These are phyloP conservation scores for Heterotilapia buettikoferi DNA, from an alignment of 2,113 vertebrate genomes.

Conservation along the genomic window DNA sequence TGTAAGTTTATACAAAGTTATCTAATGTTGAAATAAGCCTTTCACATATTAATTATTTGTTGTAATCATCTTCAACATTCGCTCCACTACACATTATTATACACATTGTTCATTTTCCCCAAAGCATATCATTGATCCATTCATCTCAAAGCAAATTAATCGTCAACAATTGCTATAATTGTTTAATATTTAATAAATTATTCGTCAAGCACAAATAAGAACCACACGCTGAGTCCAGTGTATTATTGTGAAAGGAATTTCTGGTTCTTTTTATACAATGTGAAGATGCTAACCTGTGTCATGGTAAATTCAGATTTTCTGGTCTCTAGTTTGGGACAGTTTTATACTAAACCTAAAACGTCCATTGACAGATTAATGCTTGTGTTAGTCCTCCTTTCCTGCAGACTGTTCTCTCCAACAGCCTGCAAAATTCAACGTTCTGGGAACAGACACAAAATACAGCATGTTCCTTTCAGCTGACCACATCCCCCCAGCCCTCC, in stretches of 20 bases:
- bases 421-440: background rate
- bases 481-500: background rate
- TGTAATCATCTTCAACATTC: background rate
- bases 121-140: background rate
- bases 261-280: background rate
- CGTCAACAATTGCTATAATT: background rate
- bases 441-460: constrained; percentile 4
- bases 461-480: constrained; percentile 2
- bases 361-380: background rate
- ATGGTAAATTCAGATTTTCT: background rate
- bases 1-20: background rate
- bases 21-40: background rate
- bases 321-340: background rate
- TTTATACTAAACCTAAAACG: background rate
- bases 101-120: background rate
- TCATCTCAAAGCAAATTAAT: background rate
- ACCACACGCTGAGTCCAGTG: fast-evolving
- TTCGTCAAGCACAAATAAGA: background rate
- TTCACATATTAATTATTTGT: background rate
- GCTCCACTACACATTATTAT: background rate
- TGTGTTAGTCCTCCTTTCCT: fast-evolving
- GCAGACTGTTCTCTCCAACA: background rate
- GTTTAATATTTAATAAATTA: background rate
- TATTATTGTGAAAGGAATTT: background rate
- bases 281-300: background rate